phyloP scores from a whole-genome alignment of 2,888 invertebrate species.

The Caenorhabditis sinica region DNA sequence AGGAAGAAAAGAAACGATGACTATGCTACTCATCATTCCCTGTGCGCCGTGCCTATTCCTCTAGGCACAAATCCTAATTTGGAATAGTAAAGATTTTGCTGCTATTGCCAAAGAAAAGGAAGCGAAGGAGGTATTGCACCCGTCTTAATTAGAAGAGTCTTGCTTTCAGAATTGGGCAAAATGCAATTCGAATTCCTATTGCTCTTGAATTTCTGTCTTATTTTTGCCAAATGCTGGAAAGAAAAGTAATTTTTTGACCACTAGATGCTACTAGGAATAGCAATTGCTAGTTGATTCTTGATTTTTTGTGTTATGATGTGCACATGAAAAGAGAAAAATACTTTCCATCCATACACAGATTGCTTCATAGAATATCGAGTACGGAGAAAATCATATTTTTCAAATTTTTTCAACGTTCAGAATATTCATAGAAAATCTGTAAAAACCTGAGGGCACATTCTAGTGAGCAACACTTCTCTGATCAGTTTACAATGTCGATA shows the following conservation, averaged over 20 bases:
- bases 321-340: not conserved
- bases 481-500: too few species aligned
- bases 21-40: slow-evolving; percentile 50
- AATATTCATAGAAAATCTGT: too few species aligned
- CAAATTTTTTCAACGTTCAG: not conserved
- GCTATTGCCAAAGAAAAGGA: slow-evolving; percentile 7
- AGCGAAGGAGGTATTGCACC: slow-evolving; percentile 28
- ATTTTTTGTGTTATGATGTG: not conserved
- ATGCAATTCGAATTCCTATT: slow-evolving; percentile 19
- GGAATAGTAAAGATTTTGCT: slow-evolving; percentile 37
- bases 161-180: slow-evolving; percentile 31
- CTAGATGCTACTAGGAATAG: not conserved
- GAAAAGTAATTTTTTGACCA: not conserved
- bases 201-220: slow-evolving; percentile 8
- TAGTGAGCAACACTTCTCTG: too few species aligned
- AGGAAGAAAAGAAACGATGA: slow-evolving; percentile 6
- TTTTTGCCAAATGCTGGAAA: not conserved
- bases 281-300: slow-evolving; percentile 1
- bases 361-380: not conserved
- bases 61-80: slow-evolving; percentile 51
- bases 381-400: not conserved
- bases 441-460: too few species aligned
- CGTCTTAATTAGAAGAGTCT: slow-evolving; percentile 41
- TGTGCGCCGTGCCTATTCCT: slow-evolving; percentile 25
- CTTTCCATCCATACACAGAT: not conserved